Evolutionary conservation across 2,113 vertebrate species (phyloP).

Genomic region (Murina feae): DNA sequence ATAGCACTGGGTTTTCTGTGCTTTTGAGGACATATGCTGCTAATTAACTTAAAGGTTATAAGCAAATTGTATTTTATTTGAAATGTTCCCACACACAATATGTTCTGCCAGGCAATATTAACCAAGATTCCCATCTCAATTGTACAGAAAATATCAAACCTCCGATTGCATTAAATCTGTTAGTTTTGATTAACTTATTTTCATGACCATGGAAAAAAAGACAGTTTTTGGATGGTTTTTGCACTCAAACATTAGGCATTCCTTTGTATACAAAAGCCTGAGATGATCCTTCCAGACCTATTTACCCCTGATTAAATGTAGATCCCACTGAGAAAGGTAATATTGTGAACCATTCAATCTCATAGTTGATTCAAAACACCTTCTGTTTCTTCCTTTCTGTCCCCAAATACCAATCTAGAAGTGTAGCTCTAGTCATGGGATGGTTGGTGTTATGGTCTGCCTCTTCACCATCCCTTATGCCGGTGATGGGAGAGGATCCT

Average conservation of each 20-base stretch:
- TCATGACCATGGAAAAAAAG: not conserved
- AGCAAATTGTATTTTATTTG: not conserved
- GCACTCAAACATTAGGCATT: not conserved
- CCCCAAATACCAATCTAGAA: not conserved
- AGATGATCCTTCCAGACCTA: not conserved
- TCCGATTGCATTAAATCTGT: not conserved
- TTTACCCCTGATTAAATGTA: not conserved
- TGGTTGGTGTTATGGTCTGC: not conserved
- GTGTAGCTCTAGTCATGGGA: not conserved
- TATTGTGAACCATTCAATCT: not conserved
- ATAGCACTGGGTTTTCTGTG: not conserved
- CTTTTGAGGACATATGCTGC: not conserved
- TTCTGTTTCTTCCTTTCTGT: not conserved
- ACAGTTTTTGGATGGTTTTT: not conserved
- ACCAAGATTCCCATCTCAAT: not conserved
- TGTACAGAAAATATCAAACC: not conserved
- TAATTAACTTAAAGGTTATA: constrained; percentile 27
- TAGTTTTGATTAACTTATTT: not conserved
- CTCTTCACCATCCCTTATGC: not conserved
- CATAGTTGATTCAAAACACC: not conserved
- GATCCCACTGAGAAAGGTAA: not conserved
- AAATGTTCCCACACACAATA: not conserved
- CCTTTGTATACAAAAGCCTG: not conserved
- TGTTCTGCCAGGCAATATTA: not conserved
- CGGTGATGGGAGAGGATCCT: too few relatives aligned